phyloP scores from a whole-genome alignment of 2,888 invertebrate species.

The Pseudococcus jackbeardsleyi region DNA sequence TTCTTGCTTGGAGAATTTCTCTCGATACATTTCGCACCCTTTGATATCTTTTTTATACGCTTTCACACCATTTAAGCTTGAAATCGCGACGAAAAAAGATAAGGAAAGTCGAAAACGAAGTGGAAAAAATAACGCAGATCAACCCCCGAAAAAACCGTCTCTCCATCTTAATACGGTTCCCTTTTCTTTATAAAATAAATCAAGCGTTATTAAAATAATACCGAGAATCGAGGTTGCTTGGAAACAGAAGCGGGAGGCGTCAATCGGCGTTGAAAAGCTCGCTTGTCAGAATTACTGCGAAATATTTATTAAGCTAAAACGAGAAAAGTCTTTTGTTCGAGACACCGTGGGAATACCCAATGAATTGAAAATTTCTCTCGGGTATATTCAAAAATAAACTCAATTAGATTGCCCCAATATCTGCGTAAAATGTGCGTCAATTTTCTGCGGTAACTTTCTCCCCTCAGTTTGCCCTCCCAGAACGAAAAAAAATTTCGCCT shows the following conservation, averaged over 20 bases:
- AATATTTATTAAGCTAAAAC: conserved; percentile 36
- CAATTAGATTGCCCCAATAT: not conserved
- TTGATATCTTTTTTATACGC: not conserved
- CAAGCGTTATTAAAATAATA: conserved; percentile 34
- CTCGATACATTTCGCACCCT: conserved; percentile 12
- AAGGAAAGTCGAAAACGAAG: not conserved
- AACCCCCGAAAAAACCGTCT: not conserved
- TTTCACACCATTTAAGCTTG: conserved; percentile 4
- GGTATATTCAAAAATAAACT: conserved; percentile 26
- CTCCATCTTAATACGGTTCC: not conserved
- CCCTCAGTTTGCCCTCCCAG: not conserved
- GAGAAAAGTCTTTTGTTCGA: conserved; percentile 20
- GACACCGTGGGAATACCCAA: not conserved
- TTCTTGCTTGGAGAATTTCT: not conserved
- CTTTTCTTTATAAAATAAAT: not conserved
- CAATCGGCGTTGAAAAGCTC: conserved; percentile 19
- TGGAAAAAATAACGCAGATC: not conserved
- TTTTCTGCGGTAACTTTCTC: not conserved
- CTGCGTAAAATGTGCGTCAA: conserved; percentile 15
- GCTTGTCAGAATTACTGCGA: not conserved
- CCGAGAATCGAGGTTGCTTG: not conserved
- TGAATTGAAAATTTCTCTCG: conserved; percentile 40
- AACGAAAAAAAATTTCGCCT: not conserved
- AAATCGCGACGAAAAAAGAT: not conserved
- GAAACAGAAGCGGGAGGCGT: not conserved